Evolutionary conservation across 2,113 vertebrate genomes (phyloP).

Genomic region (Amia ocellicauda): DNA sequence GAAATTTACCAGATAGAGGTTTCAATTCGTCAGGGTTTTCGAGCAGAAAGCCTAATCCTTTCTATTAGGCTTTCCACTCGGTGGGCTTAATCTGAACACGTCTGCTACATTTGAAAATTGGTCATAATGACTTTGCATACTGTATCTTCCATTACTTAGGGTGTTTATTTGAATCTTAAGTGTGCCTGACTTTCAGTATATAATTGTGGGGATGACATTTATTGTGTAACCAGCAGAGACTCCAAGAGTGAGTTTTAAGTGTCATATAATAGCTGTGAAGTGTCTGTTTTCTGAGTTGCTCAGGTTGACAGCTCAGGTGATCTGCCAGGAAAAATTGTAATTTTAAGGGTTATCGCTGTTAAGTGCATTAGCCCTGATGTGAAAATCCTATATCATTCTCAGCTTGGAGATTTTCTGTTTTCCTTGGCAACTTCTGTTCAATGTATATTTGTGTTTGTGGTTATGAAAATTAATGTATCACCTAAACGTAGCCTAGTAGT

Average conservation of each 20-base stretch:
- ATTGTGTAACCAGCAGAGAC: not conserved
- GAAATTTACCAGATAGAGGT: conserved; percentile 10
- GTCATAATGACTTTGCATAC: not conserved
- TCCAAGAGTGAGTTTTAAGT: not conserved
- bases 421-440: too few relatives aligned
- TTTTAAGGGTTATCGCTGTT: too few relatives aligned
- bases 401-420: too few relatives aligned
- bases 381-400: too few relatives aligned
- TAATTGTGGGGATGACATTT: not conserved
- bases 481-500: too few relatives aligned
- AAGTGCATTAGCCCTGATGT: too few relatives aligned
- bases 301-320: too few relatives aligned
- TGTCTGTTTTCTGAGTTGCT: not conserved
- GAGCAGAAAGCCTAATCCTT: conserved; percentile 21
- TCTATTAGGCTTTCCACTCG: conserved; percentile 1
- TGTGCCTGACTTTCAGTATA: not conserved
- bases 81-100: not conserved
- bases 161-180: not conserved
- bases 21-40: conserved; percentile 17
- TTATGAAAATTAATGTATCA: too few relatives aligned
- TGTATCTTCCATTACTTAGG: not conserved
- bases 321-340: too few relatives aligned
- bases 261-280: not conserved
- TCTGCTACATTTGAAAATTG: not conserved
- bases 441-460: too few relatives aligned